Base-by-base conservation (phyloP, 1,140 invertebrate genomes). In the Aphaenogaster floridana region DNA sequence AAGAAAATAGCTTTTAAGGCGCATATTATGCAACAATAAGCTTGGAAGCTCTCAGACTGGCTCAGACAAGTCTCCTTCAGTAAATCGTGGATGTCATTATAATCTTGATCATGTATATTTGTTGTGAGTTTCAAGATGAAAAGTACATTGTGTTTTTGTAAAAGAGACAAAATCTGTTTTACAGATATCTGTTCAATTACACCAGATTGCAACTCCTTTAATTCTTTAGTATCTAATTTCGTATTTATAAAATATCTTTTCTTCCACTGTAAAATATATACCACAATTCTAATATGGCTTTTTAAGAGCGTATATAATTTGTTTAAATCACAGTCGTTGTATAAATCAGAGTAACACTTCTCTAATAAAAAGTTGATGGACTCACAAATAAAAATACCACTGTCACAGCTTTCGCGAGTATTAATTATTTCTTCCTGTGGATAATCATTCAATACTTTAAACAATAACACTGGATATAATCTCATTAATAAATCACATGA, bases 1-100 rank as follows among this genome's bases (percentile, higher is more conserved):
- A 90, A 84, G 11, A 94, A 79, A 68, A 95, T 89, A 42, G 86
- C 92, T 88, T 91, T 95, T 2, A 95, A 36, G n/a, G 92, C 92
- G 42, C 66, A 88, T 45, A 93, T 74, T 78, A 94, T 90, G 3
- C 89, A 86, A 61, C 69, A 86, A 77, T 95, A 95, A 11, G 93
- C 92, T 77, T 86, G 83, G 71, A 92, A 94, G 9, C 64, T 87
- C 59, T 69, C 78, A 15, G 88, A 86, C 39, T 94, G 71, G 0
- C 34, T 28, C 36, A 39, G 42, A 74, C 13, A 48, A 7, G 45
- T 45, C 2, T 92, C 87, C 45, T 89, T 83, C 28, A 95, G 52
- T 48, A 95, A 81, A 71, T 85, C 21, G 74, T 63, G 45, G 66
- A 95, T 89, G n/a, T 93, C 87, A 6, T 74, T 36, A 52, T 89